phyloP scores from a whole-genome alignment of 2,113 vertebrate genomes.

The Limnothrissa miodon region DNA sequence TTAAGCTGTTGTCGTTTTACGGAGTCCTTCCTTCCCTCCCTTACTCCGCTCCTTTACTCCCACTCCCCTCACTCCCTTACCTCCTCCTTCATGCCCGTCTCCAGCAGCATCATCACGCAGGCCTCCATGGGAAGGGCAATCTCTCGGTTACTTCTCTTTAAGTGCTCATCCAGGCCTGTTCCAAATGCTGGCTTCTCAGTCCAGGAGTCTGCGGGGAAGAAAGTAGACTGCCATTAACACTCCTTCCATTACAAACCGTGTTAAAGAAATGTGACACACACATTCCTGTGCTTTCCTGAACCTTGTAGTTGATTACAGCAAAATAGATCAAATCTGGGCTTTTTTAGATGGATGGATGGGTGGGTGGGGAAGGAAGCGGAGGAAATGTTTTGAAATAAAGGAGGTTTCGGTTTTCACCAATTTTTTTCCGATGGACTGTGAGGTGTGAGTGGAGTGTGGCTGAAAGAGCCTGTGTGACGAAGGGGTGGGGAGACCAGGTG shows the following conservation, averaged over 20 bases:
- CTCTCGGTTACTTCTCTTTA: conserved; percentile 92
- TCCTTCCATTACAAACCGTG: neutral
- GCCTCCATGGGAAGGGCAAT: conserved; percentile 91
- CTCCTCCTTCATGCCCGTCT: conserved; percentile 98
- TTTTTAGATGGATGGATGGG: neutral
- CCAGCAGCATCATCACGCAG: conserved; percentile 96
- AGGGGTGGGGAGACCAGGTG: conserved; percentile 19
- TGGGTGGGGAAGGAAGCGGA: neutral
- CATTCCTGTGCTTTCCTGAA: conserved; percentile 2
- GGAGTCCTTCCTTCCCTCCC: neutral
- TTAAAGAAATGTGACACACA: neutral
- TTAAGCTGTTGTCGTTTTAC: neutral
- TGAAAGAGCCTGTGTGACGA: neutral
- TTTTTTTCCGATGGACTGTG: neutral
- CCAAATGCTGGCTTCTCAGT: conserved; percentile 96
- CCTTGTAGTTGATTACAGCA: neutral
- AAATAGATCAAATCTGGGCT: neutral
- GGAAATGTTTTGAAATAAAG: neutral
- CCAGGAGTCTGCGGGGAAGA: conserved; percentile 83
- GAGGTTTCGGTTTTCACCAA: neutral
- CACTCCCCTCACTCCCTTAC: conserved; percentile 55
- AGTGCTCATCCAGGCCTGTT: conserved; percentile 88
- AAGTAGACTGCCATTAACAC: neutral
- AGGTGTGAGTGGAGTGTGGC: neutral
- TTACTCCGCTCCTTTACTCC: neutral